phyloP scores from a whole-genome alignment of 2,797 vertebrate species.

The Intellagama lesueurii region DNA sequence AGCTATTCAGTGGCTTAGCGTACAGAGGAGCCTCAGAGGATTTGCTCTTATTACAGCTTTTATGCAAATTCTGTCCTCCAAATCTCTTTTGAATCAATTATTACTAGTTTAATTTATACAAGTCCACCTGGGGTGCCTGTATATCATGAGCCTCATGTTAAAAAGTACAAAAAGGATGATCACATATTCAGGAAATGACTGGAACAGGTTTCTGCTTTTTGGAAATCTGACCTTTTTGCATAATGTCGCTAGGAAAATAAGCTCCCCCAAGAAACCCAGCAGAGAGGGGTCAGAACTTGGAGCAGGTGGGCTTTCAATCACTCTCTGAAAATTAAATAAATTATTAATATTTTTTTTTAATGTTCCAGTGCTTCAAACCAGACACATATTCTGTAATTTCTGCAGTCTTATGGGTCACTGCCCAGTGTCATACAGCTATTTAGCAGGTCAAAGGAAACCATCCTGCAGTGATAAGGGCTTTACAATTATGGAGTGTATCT shows the following conservation, averaged over 20 bases:
- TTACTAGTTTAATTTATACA: slow-evolving; percentile 76
- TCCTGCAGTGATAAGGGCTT: not conserved
- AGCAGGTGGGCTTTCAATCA: slow-evolving; percentile 70
- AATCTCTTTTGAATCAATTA: slow-evolving; percentile 77
- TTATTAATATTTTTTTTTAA: slow-evolving; percentile 69
- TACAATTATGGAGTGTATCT: not conserved
- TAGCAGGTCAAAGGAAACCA: not conserved
- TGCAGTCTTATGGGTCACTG: not conserved
- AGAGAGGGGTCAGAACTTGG: slow-evolving; percentile 55
- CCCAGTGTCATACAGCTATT: not conserved
- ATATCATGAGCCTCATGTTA: slow-evolving; percentile 66
- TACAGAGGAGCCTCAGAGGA: slow-evolving; percentile 72
- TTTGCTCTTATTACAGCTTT: slow-evolving; percentile 73
- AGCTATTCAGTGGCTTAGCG: slow-evolving; percentile 74
- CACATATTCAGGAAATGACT: slow-evolving; percentile 61
- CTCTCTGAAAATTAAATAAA: slow-evolving; percentile 72
- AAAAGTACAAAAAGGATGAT: slow-evolving; percentile 62
- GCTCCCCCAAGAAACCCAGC: slow-evolving; percentile 65
- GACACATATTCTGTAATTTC: not conserved
- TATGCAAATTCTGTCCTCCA: slow-evolving; percentile 75
- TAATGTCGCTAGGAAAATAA: slow-evolving; percentile 66
- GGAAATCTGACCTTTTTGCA: slow-evolving; percentile 75
- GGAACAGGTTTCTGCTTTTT: slow-evolving; percentile 72
- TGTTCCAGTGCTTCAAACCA: slow-evolving; percentile 41
- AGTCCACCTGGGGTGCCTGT: slow-evolving; percentile 71